Evolutionary conservation across 2,797 vertebrate genomes (phyloP).

Genomic region (Alcedo atthis): DNA sequence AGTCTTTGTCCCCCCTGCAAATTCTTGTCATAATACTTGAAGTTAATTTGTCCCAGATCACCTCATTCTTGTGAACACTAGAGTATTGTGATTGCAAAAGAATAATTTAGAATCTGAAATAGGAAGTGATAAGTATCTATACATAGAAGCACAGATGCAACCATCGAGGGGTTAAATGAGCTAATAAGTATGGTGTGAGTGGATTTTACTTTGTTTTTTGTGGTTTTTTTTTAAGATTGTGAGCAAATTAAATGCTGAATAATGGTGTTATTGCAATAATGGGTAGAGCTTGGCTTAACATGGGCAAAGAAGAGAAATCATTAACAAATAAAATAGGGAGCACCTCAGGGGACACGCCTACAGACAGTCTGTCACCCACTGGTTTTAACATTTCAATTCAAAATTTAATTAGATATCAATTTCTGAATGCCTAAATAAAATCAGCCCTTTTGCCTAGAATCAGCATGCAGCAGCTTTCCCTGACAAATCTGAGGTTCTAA

Average conservation of each 20-base stretch:
- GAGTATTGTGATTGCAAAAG: background rate
- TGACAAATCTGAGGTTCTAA: background rate
- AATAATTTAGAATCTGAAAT: background rate
- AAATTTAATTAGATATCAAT: slow-evolving; percentile 71
- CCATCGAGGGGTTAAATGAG: background rate
- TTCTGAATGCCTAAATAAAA: slow-evolving; percentile 57
- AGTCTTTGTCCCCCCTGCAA: background rate
- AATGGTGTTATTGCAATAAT: background rate
- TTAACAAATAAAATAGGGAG: slow-evolving; percentile 52
- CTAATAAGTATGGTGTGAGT: background rate
- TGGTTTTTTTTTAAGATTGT: background rate
- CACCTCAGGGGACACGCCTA: slow-evolving; percentile 73
- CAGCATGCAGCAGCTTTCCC: background rate
- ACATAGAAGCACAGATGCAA: background rate
- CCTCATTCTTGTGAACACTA: background rate
- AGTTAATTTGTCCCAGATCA: background rate
- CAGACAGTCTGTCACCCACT: slow-evolving; percentile 75
- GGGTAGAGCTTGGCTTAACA: background rate
- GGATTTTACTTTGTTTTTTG: background rate
- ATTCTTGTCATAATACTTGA: background rate
- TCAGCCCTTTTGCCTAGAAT: slow-evolving; percentile 14
- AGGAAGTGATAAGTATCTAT: background rate
- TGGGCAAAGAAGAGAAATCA: slow-evolving; percentile 35
- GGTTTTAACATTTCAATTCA: slow-evolving; percentile 65
- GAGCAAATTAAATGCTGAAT: background rate